Conservation (phyloP, 2,797 vertebrate genomes). For the Arrhamphus sclerolepis region DNA sequence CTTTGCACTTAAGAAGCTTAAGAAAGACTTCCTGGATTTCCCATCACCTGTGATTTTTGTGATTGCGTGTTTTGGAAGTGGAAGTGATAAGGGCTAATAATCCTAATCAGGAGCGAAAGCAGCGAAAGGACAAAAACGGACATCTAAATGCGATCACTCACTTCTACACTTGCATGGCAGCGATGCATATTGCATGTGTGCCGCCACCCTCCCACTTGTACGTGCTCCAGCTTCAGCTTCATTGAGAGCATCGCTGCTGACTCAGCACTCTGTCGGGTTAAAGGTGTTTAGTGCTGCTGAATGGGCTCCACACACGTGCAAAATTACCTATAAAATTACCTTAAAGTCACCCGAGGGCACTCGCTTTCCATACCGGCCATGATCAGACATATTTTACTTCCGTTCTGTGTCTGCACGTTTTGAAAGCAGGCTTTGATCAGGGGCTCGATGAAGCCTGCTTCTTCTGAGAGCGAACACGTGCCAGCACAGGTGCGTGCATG, state of each 20-base stretch:
- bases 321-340: constrained; percentile 3
- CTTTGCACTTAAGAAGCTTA: too few relatives aligned
- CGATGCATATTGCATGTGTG: constrained; percentile 47
- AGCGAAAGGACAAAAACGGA: too few relatives aligned
- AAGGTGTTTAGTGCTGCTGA: constrained; percentile 55
- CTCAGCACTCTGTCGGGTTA: constrained; percentile 52
- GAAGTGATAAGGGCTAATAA: constrained; percentile 16
- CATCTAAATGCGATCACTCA: too few relatives aligned
- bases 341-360: constrained; percentile 8
- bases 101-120: too few relatives aligned
- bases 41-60: too few relatives aligned
- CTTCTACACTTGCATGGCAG: constrained; percentile 25
- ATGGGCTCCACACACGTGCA: constrained; percentile 24
- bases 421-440: constrained; percentile 40
- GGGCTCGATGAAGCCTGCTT: not conserved
- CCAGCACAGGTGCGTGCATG: constrained; percentile 17
- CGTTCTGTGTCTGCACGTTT: not conserved
- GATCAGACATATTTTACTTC: constrained; percentile 9
- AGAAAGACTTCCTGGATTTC: too few relatives aligned
- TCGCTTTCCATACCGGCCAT: not conserved
- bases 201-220: constrained; percentile 29
- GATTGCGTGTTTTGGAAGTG: constrained; percentile 28
- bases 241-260: constrained; percentile 57
- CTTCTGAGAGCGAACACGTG: constrained; percentile 8
- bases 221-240: constrained; percentile 41